Evolutionary conservation across 1,140 invertebrate species (phyloP), one percentile per base, ranked within the genome.

Genomic region (Trachymyrmex cornetzi): DNA sequence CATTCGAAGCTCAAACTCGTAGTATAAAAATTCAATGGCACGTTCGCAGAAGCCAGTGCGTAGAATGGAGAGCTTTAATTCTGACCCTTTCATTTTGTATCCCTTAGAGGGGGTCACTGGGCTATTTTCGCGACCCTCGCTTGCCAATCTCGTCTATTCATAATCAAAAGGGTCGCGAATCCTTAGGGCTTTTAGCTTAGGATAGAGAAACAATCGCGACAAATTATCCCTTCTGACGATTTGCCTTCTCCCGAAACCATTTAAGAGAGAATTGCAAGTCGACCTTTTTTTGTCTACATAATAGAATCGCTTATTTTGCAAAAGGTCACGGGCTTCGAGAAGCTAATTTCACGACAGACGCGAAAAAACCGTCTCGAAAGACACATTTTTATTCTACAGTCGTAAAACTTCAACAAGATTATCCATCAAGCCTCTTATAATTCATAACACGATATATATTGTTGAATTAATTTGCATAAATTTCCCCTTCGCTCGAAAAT

Each of bases 1-100:
- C 38, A 61, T 84, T 84, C 55, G 24, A 30, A 34, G 50, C 80
- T 44, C 24, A 50, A 84, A 74, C 27, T 48, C 53, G 38, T 48
- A 22, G 38, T 61, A 84, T 44, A 61, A 57, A 84, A 71, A 55
- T 63, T 81, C 69, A 75, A n/a, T 48, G 27, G 69, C 69, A 55
- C 11, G 55, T 16, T 77, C 74, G 55, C 55, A 61, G 30, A 74
- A 75, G 38, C 80, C 55, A 44, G 38, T 44, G 44, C 9, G 44
- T 50, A 84, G 69, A 53, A 84, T 75, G 55, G 80, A 84, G 80
- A 71, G 74, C 79, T 84, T 87, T 87, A 84, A 87, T 87, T 81
- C 85, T 50, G 86, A 87, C 82, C 81, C 89, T 91, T 82, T 89
- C 77, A 88, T 88, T 79, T 61, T 61, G 59, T 55, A 63, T 77